Conservation (phyloP, 2,797 vertebrate genomes). For the Gobionotothen gibberifrons region DNA sequence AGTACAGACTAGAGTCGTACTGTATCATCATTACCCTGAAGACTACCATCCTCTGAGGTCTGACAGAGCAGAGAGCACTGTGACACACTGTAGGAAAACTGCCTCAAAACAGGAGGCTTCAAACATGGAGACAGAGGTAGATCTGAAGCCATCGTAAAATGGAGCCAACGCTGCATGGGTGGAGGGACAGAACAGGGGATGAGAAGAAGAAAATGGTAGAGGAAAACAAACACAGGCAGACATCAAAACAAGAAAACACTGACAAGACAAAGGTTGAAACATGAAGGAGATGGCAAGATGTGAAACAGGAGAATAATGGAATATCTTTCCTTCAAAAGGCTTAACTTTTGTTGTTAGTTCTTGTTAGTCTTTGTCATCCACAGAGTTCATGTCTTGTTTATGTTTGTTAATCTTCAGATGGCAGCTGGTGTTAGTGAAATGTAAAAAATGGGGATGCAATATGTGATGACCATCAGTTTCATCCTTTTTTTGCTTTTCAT, state of each 20-base stretch:
- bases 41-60: conserved; percentile 30
- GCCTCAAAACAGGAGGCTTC: conserved; percentile 29
- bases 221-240: conserved; percentile 4
- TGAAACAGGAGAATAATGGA: neutral
- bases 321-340: neutral
- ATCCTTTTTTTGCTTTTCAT: too few relatives aligned
- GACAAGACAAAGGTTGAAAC: neutral
- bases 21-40: neutral
- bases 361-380: neutral
- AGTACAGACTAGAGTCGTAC: neutral
- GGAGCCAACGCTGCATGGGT: conserved; percentile 51
- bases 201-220: neutral
- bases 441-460: too few relatives aligned
- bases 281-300: neutral
- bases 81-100: conserved; percentile 18
- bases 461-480: too few relatives aligned
- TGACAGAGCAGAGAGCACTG: conserved; percentile 28
- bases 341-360: neutral
- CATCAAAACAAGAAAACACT: conserved; percentile 5
- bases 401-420: neutral
- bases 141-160: conserved; percentile 45
- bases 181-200: conserved; percentile 22
- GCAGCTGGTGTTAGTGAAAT: neutral
- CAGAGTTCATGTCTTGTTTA: neutral
- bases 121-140: conserved; percentile 23